phyloP scores from a whole-genome alignment of 2,888 invertebrate species.

The Pyrrhosoma nymphula region DNA sequence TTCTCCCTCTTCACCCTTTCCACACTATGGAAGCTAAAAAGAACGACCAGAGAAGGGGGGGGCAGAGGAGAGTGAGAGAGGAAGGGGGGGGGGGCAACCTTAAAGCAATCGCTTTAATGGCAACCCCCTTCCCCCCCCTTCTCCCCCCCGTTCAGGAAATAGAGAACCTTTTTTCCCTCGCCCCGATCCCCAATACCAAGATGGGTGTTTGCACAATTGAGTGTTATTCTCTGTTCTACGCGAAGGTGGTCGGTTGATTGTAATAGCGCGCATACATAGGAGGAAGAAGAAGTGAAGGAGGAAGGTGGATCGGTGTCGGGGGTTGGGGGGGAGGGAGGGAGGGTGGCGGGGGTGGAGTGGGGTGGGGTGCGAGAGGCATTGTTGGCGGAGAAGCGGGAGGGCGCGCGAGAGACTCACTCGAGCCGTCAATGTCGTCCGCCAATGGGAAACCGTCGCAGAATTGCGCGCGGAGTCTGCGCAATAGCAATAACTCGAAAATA shows the following conservation, averaged over 20 bases:
- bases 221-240: constrained; percentile 59
- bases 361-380: background rate
- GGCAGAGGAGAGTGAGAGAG: background rate
- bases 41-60: too few species aligned
- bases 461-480: constrained; percentile 64
- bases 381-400: background rate
- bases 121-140: background rate
- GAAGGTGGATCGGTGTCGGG: background rate
- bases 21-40: background rate
- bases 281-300: background rate
- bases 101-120: constrained; percentile 65
- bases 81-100: constrained; percentile 13
- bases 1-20: background rate
- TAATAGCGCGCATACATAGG: constrained; percentile 33
- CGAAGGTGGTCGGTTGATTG: constrained; percentile 49
- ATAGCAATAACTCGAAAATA: constrained; percentile 61
- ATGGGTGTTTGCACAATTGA: constrained; percentile 63
- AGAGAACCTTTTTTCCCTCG: background rate
- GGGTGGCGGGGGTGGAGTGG: background rate
- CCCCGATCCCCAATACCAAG: background rate
- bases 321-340: background rate
- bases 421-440: constrained; percentile 43
- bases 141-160: background rate
- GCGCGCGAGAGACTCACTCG: background rate
- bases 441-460: constrained; percentile 51